Evolutionary conservation across 2,888 invertebrate genomes (phyloP).

Genomic region (Cosmopolites sordidus): DNA sequence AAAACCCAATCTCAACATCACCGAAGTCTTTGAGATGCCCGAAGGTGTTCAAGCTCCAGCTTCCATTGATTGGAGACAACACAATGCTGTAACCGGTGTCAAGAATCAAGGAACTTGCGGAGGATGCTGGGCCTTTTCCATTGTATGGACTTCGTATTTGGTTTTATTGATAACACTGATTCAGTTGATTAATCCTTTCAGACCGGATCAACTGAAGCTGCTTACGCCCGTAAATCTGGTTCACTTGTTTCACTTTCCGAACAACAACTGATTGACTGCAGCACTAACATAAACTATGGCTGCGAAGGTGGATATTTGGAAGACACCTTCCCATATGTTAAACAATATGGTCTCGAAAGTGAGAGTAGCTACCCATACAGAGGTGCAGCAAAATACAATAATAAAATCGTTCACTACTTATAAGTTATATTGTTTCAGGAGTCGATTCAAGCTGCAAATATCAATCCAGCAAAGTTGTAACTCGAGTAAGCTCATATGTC

Average conservation of each 20-base stretch:
- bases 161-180: no score
- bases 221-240: slow-evolving; percentile 21
- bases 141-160: slow-evolving; percentile 8
- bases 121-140: slow-evolving; percentile 22
- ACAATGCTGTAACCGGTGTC: slow-evolving; percentile 17
- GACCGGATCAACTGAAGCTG: slow-evolving; percentile 29
- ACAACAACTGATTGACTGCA: slow-evolving; percentile 31
- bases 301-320: slow-evolving; percentile 28
- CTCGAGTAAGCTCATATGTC: neutral
- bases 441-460: no score
- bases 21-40: neutral
- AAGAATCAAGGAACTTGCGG: slow-evolving; percentile 23
- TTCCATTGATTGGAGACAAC: slow-evolving; percentile 22
- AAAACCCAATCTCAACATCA: neutral
- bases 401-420: no score
- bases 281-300: slow-evolving; percentile 18
- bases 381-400: no score
- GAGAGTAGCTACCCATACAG: neutral
- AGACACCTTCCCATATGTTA: slow-evolving; percentile 27
- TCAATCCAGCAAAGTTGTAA: no score
- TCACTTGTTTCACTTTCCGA: slow-evolving; percentile 27
- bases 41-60: neutral
- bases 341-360: neutral
- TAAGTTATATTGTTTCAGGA: no score
- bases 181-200: slow-evolving; percentile 1